Conservation (phyloP, 2,888 invertebrate species). For the Plebejus anna region DNA sequence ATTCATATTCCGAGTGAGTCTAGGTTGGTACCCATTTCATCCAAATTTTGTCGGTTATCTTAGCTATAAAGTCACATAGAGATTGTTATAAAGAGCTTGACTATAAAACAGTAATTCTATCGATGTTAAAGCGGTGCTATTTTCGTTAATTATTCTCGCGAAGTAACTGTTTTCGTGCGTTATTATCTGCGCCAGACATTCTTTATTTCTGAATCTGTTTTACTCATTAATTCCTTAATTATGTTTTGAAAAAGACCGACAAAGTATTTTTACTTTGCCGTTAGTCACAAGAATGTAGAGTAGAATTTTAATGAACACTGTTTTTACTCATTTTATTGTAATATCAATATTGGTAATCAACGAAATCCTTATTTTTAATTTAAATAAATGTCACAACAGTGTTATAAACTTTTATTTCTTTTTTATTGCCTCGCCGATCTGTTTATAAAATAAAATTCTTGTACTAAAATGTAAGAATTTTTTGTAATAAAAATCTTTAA, state of each 20-base stretch:
- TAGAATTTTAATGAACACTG: not conserved
- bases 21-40: not conserved
- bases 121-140: not conserved
- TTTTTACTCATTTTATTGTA: not conserved
- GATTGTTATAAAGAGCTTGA: not conserved
- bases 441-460: slow-evolving; percentile 1
- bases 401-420: slow-evolving; percentile 26
- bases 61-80: not conserved
- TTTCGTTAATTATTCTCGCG: not conserved
- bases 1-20: no score
- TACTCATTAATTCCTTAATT: not conserved
- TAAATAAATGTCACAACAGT: slow-evolving; percentile 19
- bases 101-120: not conserved
- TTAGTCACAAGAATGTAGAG: not conserved
- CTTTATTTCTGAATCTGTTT: not conserved
- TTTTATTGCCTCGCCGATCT: slow-evolving; percentile 18
- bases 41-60: not conserved
- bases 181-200: slow-evolving; percentile 2
- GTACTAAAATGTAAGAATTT: not conserved
- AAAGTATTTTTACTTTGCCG: not conserved
- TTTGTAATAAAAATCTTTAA: slow-evolving; percentile 5
- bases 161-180: not conserved
- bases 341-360: slow-evolving; percentile 8
- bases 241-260: not conserved
- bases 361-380: slow-evolving; percentile 12